Evolutionary conservation across 2,888 invertebrate genomes (phyloP).

Genomic region (Cabera pusaria): DNA sequence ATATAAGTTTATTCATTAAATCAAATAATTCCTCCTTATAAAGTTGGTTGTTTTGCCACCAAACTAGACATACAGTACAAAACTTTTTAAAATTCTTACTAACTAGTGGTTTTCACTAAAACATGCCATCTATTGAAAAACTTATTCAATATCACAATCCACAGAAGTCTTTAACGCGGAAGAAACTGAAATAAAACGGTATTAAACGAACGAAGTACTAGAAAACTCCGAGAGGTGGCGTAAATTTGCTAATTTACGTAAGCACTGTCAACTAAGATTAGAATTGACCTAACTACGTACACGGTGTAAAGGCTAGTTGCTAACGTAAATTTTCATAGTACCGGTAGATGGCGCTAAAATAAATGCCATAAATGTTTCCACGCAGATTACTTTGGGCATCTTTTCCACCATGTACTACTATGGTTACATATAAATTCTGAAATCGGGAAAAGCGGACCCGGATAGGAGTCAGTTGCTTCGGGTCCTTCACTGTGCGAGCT

Average conservation of each 20-base stretch:
- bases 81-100: too few species aligned
- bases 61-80: too few species aligned
- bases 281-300: too few species aligned
- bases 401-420: conserved; percentile 36
- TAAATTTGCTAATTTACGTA: too few species aligned
- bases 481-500: conserved; percentile 63
- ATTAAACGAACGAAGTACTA: too few species aligned
- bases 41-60: too few species aligned
- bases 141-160: too few species aligned
- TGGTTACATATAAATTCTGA: conserved; percentile 54
- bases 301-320: too few species aligned
- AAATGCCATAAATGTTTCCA: conserved; percentile 13
- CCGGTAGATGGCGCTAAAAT: conserved; percentile 33
- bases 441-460: conserved; percentile 68
- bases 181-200: conserved; percentile 2
- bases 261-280: too few species aligned
- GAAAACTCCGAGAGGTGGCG: conserved; percentile 8
- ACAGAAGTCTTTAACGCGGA: too few species aligned
- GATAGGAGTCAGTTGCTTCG: conserved; percentile 72
- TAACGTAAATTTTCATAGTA: not conserved
- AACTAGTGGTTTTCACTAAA: not conserved
- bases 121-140: conserved; percentile 6
- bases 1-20: too few species aligned
- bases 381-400: conserved; percentile 30
- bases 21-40: too few species aligned